These are phyloP conservation scores for Capreolus pygargus DNA, from an alignment of 2,113 vertebrate genomes.

Conservation along the genomic window DNA sequence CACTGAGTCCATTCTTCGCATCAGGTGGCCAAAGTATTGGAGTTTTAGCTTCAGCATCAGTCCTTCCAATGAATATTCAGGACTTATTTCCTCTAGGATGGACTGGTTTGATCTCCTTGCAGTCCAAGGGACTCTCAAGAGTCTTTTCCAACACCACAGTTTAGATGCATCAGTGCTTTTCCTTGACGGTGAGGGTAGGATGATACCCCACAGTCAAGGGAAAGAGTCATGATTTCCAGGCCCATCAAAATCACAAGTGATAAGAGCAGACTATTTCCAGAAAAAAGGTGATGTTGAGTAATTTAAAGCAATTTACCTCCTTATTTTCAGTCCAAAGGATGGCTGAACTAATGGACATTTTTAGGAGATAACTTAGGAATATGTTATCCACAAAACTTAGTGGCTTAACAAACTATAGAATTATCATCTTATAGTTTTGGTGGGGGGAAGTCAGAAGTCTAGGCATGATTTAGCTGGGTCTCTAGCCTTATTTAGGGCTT, in stretches of 20 bases:
- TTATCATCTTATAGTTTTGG: background rate
- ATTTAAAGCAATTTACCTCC: background rate
- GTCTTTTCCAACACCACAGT: background rate
- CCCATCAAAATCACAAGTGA: background rate
- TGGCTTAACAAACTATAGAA: background rate
- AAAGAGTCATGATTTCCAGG: background rate
- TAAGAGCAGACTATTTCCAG: background rate
- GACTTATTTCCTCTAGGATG: background rate
- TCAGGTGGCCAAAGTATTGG: background rate
- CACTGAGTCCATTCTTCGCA: background rate
- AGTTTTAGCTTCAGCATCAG: background rate
- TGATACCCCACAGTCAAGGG: background rate
- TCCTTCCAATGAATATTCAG: background rate
- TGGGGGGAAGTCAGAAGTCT: background rate
- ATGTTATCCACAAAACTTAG: background rate
- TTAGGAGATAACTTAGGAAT: background rate
- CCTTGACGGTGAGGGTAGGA: background rate
- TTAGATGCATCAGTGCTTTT: rapidly evolving
- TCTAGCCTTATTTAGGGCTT: background rate
- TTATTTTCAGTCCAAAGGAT: background rate
- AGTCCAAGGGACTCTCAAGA: background rate
- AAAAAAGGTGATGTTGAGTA: background rate
- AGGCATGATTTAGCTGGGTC: background rate
- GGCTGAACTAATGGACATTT: background rate
- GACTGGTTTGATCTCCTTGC: background rate